Base-by-base conservation (phyloP, 2,888 invertebrate genomes). In the Eugnorisma glareosa region DNA sequence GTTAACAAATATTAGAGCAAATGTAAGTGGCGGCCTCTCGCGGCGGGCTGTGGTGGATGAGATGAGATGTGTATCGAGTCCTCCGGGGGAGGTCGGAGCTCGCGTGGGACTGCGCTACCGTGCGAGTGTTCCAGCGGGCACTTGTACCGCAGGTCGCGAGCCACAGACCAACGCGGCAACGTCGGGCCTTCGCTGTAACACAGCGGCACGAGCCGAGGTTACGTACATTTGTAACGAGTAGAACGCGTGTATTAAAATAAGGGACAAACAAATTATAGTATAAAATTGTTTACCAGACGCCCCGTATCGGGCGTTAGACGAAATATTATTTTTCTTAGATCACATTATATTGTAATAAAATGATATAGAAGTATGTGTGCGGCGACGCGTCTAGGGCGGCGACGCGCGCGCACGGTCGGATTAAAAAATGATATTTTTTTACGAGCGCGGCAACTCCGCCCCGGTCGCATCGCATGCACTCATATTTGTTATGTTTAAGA, bases 271-370 rank as follows among this genome's bases (percentile, higher is more conserved):
- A 96, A 95, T 94, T 94, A 94, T 96, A 96, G 95, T 94, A 95
- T 96, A 94, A 94, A 96, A 95, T 96, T 96, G 96, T 95, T 96
- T 95, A 96, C 95, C 94, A 95, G 91, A 91, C 94, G 94, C 93
- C 93, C 93, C 91, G 86, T 89, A 90, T 79, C 89, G 94, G 94
- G 95, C 91, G 94, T 94, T 96, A 96, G 96, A 94, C 95, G 95
- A 95, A 95, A 96, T 96, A 96, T 96, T 96, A 96, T 96, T 96
- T 96, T 96, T 96, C 96, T 96, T 96, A 96, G 96, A 96, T 95
- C 96, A 95, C 95, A 96, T 94, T 96, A 96, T 96, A 96, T 96
- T 96, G 95, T 96, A 96, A 94, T 94, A 93, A 96, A 95, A 94
- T 89, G 94, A 92, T 95, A 94, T 94, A 94, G 93, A 93, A 93